Percentiles rank a stretch among this genome's conserved stretches.
Conservation (phyloP, 2,797 vertebrate species). For the Enteromius thamalakanensis region DNA sequence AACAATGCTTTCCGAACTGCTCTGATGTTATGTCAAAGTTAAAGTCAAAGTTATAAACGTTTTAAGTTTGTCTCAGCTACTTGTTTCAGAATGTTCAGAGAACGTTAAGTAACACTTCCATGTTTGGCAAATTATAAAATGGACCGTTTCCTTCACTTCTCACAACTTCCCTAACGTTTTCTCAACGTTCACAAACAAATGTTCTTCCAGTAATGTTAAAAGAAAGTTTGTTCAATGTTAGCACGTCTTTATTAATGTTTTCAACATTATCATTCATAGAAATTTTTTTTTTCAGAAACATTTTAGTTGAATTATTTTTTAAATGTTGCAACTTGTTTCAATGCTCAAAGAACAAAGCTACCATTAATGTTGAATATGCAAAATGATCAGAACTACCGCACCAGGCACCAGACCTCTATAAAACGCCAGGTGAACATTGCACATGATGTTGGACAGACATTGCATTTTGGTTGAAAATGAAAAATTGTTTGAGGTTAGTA, state of each 20-base stretch:
- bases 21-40: not conserved
- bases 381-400: no score
- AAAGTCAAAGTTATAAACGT: not conserved
- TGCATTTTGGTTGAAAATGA: no score
- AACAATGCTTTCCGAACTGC: no score
- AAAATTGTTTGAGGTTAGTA: no score
- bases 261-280: not conserved
- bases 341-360: no score
- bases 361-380: no score
- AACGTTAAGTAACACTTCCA: not conserved
- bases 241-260: not conserved
- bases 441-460: no score
- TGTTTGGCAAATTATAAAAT: not conserved
- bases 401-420: no score
- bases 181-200: not conserved
- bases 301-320: no score
- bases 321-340: not conserved
- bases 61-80: not conserved
- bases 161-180: not conserved
- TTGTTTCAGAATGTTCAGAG: slow-evolving; percentile 1
- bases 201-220: not conserved
- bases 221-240: not conserved
- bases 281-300: not conserved
- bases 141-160: not conserved
- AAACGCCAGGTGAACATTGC: no score